These are phyloP conservation scores for Nemotelus nigrinus DNA, from an alignment of 2,888 invertebrate species.

Conservation along the genomic window DNA sequence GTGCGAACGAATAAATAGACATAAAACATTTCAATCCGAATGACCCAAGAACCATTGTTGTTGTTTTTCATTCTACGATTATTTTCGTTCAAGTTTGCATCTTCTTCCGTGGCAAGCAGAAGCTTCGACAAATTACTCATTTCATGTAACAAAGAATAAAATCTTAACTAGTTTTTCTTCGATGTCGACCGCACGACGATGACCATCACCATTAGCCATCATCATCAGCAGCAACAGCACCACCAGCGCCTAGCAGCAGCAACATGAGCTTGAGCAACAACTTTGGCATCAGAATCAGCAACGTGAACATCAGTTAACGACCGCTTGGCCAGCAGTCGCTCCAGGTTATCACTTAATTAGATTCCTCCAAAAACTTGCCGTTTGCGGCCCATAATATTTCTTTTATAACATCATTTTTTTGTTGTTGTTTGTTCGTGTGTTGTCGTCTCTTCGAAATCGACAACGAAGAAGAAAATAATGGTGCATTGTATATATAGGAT, in stretches of 20 bases:
- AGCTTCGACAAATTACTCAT: conserved; percentile 9
- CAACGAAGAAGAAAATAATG: conserved; percentile 2
- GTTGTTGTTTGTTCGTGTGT: neutral
- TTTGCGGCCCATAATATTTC: conserved; percentile 32
- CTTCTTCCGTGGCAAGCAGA: no score
- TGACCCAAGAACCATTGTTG: no score
- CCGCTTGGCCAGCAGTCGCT: conserved; percentile 30
- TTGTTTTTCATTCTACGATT: no score
- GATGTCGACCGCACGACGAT: conserved; percentile 30
- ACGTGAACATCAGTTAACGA: neutral
- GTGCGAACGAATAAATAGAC: no score
- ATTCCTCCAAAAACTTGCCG: conserved; percentile 35
- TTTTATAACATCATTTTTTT: conserved; percentile 16
- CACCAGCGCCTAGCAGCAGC: neutral
- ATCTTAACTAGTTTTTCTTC: conserved; percentile 28
- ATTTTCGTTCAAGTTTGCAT: no score
- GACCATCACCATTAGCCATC: neutral
- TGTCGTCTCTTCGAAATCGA: conserved; percentile 26
- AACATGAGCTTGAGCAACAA: neutral
- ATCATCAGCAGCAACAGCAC: neutral
- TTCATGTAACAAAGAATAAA: conserved; percentile 14
- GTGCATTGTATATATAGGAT: neutral
- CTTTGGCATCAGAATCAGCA: neutral
- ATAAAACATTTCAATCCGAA: no score
- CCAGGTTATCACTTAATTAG: conserved; percentile 44